Conservation (phyloP, 53 echinoderm and acorn worm species). For the Temnopleurus reevesii region DNA sequence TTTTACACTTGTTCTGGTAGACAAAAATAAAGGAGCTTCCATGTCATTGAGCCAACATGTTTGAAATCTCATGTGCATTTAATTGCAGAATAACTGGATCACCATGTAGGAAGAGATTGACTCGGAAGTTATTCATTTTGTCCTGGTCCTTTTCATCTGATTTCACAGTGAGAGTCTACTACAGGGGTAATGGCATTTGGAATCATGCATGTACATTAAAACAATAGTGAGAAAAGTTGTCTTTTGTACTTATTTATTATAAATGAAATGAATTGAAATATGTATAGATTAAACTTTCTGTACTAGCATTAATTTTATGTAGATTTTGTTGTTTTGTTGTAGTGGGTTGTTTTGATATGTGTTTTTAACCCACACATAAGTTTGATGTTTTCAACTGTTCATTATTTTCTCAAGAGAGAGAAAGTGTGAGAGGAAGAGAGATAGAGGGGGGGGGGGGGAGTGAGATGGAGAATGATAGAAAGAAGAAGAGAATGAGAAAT, state of each 20-base stretch:
- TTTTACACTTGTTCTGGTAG: too few relatives aligned
- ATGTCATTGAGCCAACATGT: too few relatives aligned
- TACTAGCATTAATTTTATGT: background rate
- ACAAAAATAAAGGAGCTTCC: too few relatives aligned
- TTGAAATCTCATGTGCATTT: too few relatives aligned
- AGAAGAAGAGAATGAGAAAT: background rate
- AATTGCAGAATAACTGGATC: too few relatives aligned
- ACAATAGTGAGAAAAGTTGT: background rate
- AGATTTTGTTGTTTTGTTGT: background rate
- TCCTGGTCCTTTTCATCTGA: too few relatives aligned
- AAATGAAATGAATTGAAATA: background rate
- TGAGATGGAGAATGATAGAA: background rate
- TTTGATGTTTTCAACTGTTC: too few relatives aligned
- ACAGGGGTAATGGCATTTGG: background rate
- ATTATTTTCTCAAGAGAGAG: background rate
- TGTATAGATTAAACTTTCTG: slow-evolving; percentile 2
- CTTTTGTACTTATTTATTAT: slow-evolving; percentile 29
- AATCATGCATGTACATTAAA: background rate
- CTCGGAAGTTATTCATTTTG: too few relatives aligned
- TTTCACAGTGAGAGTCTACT: too few relatives aligned
- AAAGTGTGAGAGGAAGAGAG: background rate
- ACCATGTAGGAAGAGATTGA: too few relatives aligned
- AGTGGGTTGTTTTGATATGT: too few relatives aligned
- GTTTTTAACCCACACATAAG: too few relatives aligned
- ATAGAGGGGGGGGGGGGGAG: background rate